Evolutionary conservation across 2,113 vertebrate genomes (phyloP).

Genomic region (Crotalus tigris): DNA sequence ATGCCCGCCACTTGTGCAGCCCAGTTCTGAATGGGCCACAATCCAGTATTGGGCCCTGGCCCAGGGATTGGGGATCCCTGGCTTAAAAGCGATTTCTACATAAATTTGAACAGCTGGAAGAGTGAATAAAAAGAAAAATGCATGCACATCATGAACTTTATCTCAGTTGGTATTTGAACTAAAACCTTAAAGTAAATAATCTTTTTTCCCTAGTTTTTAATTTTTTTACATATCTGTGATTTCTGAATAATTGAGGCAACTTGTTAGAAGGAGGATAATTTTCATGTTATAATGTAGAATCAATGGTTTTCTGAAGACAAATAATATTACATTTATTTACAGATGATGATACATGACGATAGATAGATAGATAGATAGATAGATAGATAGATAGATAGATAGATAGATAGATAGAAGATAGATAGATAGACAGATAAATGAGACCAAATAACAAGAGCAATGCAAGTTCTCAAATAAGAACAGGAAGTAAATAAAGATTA

Average conservation of each 20-base stretch:
- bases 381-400: too few species aligned
- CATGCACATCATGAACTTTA: background rate
- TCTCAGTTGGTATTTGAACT: background rate
- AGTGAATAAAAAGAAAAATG: background rate
- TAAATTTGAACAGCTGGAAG: background rate
- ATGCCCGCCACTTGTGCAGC: rapidly evolving
- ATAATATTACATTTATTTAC: background rate
- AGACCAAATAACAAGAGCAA: background rate
- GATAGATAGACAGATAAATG: background rate
- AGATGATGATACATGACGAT: background rate
- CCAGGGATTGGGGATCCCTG: background rate
- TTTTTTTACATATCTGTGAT: background rate
- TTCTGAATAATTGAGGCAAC: background rate
- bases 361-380: too few species aligned
- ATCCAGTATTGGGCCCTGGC: too few species aligned
- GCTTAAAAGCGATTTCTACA: background rate
- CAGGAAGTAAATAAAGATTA: background rate
- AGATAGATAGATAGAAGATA: background rate
- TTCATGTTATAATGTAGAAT: background rate
- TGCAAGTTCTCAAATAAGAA: background rate
- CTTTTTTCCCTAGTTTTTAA: too few species aligned
- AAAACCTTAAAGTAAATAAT: background rate
- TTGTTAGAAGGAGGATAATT: background rate
- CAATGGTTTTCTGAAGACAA: background rate
- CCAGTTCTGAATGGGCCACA: background rate